Evolutionary conservation across 2,888 invertebrate genomes (phyloP), one percentile per base, ranked within the genome.

Genomic region (Meganola albula): DNA sequence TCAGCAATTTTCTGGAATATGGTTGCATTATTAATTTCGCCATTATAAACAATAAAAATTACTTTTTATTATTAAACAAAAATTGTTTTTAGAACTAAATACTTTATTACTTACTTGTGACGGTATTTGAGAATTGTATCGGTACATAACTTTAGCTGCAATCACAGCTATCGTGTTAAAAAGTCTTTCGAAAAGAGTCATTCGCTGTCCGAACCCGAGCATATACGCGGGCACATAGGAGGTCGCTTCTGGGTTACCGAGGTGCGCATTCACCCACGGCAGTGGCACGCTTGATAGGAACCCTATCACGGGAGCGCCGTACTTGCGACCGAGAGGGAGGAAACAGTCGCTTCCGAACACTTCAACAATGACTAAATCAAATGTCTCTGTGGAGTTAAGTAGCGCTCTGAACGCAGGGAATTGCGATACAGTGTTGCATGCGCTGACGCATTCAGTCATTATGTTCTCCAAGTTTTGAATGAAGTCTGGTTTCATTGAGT

Each of bases 301-400:
- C 1, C 87, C 87, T 1, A 90, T 74, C 1, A 88, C 74, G 0
- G 89, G 89, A 1, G 87, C 83, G 30, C 82, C 72, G 32, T 88
- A 87, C 45, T 78, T 71, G 43, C 78, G 71, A 1, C 87, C 88
- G 10, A 89, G 75, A 1, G 88, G 88, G 12, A 89, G 69, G 35
- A 88, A 87, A 40, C 89, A 89, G 47, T 89, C 88, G 10, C 86
- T 83, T 4, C 87, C 87, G 41, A 89, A 90, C 3, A 88, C 77
- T 63, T 85, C 85, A 1, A 84, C 74, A 28, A 87, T 79, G 3
- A 87, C 63, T 44, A 86, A 44, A 35, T 86, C 87, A 41, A 73
- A 86, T 0, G 53, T 57, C 10, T 63, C 56, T 4, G 76, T 60
- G 1, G 82, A 76, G 44, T 79, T 75, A 1, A 85, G 57, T 7